Evolutionary conservation across 2,113 vertebrate species (phyloP), one percentile per base, ranked within the genome.

Genomic region (Ptilonorhynchus violaceus): DNA sequence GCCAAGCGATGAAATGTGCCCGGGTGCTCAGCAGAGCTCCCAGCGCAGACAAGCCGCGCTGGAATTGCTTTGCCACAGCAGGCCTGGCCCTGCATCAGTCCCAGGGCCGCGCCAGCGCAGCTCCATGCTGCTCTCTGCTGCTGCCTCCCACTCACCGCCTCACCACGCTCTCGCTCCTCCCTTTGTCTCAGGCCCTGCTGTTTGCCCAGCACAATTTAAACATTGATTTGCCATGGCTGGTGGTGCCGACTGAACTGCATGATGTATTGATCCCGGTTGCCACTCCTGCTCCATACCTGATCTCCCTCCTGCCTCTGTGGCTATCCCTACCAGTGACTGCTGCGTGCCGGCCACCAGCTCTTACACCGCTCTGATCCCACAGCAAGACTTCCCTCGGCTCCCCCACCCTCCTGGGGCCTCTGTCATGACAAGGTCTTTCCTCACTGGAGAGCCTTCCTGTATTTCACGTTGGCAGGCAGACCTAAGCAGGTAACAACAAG

Each of bases 61-160:
- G 78, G 8, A 31, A 10, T 1, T 1, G 60, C 58, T 15, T 0
- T 55, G 74, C 41, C 55, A 14, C 39, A 17, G 33, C 91, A 41
- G 80, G 58, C 75, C 84, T 6, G 70, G 77, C 42, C 70, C 64
- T 7, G 44, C 22, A 2, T 1, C n/a, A 11, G 76, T n/a, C 70
- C 4, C 60, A 3, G 0, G 12, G 59, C 60, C 3, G 1, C 19
- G 1, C 49, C 97, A 97, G 93, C 96, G 19, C 72, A 11, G 97
- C 98, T 98, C 98, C 97, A 95, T 96, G 97, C 98, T 98, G 98
- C 98, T 98, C 98, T 84, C 98, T 98, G 75, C 98, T 97, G 97
- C 97, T 97, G 97, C 81, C 91, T 97, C 93, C 90, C 50, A 3
- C 69, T 91, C 92, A 63, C 31, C 92, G 80, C 49, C 86, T 76